phyloP scores from a whole-genome alignment of 2,797 vertebrate genomes.

The Alosa sapidissima region DNA sequence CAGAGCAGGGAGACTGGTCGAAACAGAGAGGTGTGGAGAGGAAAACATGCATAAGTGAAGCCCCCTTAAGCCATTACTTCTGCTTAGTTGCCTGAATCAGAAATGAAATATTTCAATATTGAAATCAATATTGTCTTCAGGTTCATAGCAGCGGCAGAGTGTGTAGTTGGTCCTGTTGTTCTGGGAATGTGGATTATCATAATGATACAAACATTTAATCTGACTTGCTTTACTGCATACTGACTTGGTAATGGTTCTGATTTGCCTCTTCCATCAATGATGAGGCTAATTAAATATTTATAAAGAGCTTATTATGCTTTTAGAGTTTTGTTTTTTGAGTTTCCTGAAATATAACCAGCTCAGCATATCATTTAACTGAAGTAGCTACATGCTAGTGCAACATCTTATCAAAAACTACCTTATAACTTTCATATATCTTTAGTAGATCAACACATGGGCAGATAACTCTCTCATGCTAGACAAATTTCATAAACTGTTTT shows the following conservation, averaged over 20 bases:
- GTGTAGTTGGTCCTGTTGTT: no score
- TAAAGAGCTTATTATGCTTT: not conserved
- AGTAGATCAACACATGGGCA: not conserved
- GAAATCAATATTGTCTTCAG: slow-evolving; percentile 49
- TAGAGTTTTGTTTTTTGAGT: not conserved
- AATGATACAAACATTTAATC: not conserved
- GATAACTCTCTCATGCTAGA: not conserved
- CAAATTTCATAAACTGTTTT: not conserved
- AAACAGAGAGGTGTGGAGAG: slow-evolving; percentile 21
- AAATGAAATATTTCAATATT: slow-evolving; percentile 70
- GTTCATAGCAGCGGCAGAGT: not conserved
- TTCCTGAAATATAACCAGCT: not conserved
- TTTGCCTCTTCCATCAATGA: not conserved
- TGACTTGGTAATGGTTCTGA: not conserved
- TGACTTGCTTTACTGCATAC: not conserved
- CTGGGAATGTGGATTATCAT: slow-evolving; percentile 23
- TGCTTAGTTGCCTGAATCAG: slow-evolving; percentile 61
- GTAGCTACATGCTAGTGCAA: not conserved
- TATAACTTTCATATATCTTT: not conserved
- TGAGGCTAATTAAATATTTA: not conserved
- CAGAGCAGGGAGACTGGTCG: not conserved
- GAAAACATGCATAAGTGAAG: slow-evolving; percentile 60
- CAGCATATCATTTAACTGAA: not conserved
- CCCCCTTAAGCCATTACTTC: slow-evolving; percentile 62
- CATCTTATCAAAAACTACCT: not conserved